Conservation (phyloP, 1,140 invertebrate genomes). For the Eumeta japonica region DNA sequence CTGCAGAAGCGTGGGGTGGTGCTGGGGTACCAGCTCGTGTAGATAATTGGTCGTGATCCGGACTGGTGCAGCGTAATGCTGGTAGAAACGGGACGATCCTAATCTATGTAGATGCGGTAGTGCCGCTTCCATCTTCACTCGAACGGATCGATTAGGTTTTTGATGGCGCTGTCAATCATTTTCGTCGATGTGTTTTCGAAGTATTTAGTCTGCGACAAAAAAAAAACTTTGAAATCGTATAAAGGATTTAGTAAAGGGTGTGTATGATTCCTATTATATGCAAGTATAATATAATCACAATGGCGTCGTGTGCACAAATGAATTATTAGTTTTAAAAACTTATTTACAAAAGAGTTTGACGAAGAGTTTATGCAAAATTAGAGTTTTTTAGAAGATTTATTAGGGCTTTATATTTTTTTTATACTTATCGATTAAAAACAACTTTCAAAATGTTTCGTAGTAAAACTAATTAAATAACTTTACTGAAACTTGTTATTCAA, state of each 20-base stretch:
- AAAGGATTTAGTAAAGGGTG: constrained; percentile 12
- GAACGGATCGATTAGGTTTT: constrained; percentile 7
- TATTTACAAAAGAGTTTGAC: not conserved
- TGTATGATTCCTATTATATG: not conserved
- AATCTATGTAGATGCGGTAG: constrained; percentile 43
- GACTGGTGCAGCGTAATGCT: constrained; percentile 38
- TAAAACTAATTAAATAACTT: too few relatives aligned
- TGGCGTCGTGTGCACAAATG: not conserved
- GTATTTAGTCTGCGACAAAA: constrained; percentile 26
- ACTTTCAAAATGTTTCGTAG: too few relatives aligned
- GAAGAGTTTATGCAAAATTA: not conserved
- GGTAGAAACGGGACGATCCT: constrained; percentile 38
- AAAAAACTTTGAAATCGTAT: constrained; percentile 8
- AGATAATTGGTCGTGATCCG: constrained; percentile 39
- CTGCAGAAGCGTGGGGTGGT: constrained; percentile 41
- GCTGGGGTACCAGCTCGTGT: constrained; percentile 42
- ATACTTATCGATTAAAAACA: too few relatives aligned
- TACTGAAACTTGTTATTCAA: too few relatives aligned
- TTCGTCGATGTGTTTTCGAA: constrained; percentile 2
- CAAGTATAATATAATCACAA: not conserved
- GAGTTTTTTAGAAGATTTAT: not conserved
- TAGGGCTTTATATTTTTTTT: too few relatives aligned
- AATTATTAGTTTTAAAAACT: not conserved
- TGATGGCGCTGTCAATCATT: constrained; percentile 9
- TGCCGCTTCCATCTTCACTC: constrained; percentile 39